Evolutionary conservation across 23 tunicate genomes (phyloP).

Genomic region (Trididemnum miniatum): DNA sequence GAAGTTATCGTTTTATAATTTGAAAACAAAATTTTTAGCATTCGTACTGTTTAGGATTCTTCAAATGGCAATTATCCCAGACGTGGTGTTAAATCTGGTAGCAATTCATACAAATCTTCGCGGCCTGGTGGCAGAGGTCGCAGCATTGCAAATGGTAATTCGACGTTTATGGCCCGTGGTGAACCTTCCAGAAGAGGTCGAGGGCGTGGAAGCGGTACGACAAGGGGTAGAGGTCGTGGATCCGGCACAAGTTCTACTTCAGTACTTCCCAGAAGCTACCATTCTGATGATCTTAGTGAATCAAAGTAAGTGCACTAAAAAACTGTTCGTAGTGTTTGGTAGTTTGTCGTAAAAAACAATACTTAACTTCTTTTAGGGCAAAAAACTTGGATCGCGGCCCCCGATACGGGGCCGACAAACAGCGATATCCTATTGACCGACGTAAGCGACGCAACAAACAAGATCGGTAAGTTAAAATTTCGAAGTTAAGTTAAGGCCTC

Average conservation of each 20-base stretch:
- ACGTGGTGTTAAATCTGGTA: background rate
- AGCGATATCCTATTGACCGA: constrained; percentile 2
- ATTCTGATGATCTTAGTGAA: constrained; percentile 24
- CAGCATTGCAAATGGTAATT: background rate
- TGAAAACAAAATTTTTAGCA: no score
- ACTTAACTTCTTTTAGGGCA: constrained; percentile 18
- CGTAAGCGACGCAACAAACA: constrained; percentile 31
- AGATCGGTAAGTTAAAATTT: constrained; percentile 59
- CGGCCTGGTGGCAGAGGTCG: constrained; percentile 14
- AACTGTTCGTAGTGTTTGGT: no score
- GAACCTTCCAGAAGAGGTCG: constrained; percentile 76
- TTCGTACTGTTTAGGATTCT: background rate
- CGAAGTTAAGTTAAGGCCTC: no score
- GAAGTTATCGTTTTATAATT: no score
- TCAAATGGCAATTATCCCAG: background rate
- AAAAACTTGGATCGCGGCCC: constrained; percentile 54
- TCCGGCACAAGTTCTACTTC: constrained; percentile 19
- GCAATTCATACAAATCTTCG: constrained; percentile 1
- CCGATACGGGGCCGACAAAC: constrained; percentile 36
- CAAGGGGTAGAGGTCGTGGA: constrained; percentile 60
- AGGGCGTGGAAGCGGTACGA: constrained; percentile 28
- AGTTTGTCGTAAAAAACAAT: no score
- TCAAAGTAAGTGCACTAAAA: no score
- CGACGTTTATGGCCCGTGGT: constrained; percentile 64
- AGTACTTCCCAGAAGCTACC: constrained; percentile 40